Conservation (phyloP, 2,888 invertebrate species). For the Morpho deidamia region DNA sequence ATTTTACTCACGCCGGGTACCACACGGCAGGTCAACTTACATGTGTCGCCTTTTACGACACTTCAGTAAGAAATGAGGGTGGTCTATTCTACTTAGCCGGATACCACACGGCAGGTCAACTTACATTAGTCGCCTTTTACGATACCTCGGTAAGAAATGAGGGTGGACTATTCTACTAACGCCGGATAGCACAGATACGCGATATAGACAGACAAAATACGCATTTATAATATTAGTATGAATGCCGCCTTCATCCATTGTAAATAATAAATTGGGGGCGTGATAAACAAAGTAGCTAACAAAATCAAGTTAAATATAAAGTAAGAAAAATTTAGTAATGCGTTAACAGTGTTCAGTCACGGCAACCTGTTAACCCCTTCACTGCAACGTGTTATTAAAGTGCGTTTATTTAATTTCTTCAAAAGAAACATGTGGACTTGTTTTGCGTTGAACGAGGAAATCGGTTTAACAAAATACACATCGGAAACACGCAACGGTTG, state of each 20-base stretch:
- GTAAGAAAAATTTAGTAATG: slow-evolving; percentile 32
- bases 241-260: too few relatives aligned
- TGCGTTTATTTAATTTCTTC: slow-evolving; percentile 69
- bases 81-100: too few relatives aligned
- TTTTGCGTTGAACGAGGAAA: slow-evolving; percentile 37
- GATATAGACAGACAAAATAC: background rate
- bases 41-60: too few relatives aligned
- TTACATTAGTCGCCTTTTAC: too few relatives aligned
- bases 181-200: too few relatives aligned
- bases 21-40: too few relatives aligned
- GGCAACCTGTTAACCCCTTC: slow-evolving; percentile 60
- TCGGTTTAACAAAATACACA: slow-evolving; percentile 59
- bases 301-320: slow-evolving; percentile 1
- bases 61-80: too few relatives aligned
- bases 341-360: slow-evolving; percentile 71
- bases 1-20: too few relatives aligned
- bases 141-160: too few relatives aligned
- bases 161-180: too few relatives aligned
- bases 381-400: slow-evolving; percentile 64
- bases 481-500: slow-evolving; percentile 47
- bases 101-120: too few relatives aligned
- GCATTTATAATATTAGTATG: background rate
- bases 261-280: too few relatives aligned
- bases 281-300: slow-evolving; percentile 6
- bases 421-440: slow-evolving; percentile 40